A percentile compares a stretch with the other conserved stretches of the same genome.
phyloP scores from a whole-genome alignment of 2,888 invertebrate species.

The Nemapogon koenigi region DNA sequence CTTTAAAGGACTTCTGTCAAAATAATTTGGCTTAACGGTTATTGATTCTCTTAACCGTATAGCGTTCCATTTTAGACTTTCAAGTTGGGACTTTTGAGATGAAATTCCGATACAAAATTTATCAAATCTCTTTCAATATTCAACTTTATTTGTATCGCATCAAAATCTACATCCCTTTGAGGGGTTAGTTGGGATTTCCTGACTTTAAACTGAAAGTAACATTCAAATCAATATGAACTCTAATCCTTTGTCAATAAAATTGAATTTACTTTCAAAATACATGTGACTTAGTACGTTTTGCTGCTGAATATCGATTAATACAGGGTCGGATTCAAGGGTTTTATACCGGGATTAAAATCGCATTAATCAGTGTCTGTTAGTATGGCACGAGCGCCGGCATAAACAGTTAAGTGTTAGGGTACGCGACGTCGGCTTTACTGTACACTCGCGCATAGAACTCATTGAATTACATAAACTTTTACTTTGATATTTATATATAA shows the following conservation, averaged over 20 bases:
- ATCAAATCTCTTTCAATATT: slow-evolving; percentile 8
- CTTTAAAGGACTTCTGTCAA: slow-evolving; percentile 47
- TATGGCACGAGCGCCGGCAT: slow-evolving; percentile 59
- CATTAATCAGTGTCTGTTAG: slow-evolving; percentile 72
- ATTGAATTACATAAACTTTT: too few species aligned
- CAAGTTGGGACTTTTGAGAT: slow-evolving; percentile 20
- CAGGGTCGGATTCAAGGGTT: slow-evolving; percentile 67
- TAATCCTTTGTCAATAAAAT: too few species aligned
- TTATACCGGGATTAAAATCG: slow-evolving; percentile 71
- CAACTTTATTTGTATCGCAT: too few species aligned
- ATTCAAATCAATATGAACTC: too few species aligned
- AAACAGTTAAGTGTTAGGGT: slow-evolving; percentile 65
- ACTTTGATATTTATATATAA: too few species aligned
- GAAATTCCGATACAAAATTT: slow-evolving; percentile 17
- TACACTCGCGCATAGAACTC: slow-evolving; percentile 26
- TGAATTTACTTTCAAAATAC: too few species aligned
- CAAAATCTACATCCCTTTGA: too few species aligned
- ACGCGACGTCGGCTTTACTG: slow-evolving; percentile 42
- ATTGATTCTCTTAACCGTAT: slow-evolving; percentile 40
- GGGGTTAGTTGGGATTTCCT: too few species aligned
- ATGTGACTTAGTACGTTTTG: slow-evolving; percentile 57
- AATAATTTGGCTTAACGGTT: slow-evolving; percentile 52
- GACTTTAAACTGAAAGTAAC: too few species aligned
- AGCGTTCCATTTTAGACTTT: slow-evolving; percentile 27
- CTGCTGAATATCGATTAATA: slow-evolving; percentile 59